Evolutionary conservation across 1,140 invertebrate species (phyloP), one percentile per base, ranked within the genome.

Genomic region (Orussus abietinus): DNA sequence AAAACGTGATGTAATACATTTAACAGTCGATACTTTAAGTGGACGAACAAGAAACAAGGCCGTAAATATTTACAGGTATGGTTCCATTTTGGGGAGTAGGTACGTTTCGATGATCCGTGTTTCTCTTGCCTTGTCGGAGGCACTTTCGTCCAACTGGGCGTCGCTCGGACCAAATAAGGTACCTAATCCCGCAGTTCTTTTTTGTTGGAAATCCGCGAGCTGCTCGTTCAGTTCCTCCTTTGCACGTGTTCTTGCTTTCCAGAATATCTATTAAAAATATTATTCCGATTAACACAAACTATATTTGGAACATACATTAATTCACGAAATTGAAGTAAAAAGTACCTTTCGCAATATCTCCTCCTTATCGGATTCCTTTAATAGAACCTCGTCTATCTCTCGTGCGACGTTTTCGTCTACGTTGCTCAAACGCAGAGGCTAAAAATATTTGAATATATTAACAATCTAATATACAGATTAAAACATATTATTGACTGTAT

Each of bases 141-240:
- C 83, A 43, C 87, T 86, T 59, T 89, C 84, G 46, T 85, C 79
- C 3, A 97, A 74, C 44, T 87, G 80, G 29, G 79, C 72, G 66
- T 93, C 90, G n/a, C 82, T 78, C 2, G 91, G 89, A 10, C 92
- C 92, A 75, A 91, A 96, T 35, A 96, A 81, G 22, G 83, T 87
- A 7, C 86, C 90, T 33, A 96, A 74, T n/a, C 93, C 94, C 18
- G 92, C 85, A 19, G 85, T 90, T 48, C 90, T 73, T 69, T 95
- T 96, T 36, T 84, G 82, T 61, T 92, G 85, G 73, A 96, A 96
- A 70, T 96, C 92, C 28, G 80, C 81, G 20, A 97, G 74, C 60
- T 92, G 90, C 55, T 88, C 84, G 42, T 85, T 86, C 18, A 96
- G 75, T 59, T 92, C 86, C 47, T 92, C 87, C 64, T 88, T 88